Conservation (phyloP, 2,113 vertebrate genomes). For the Nothoprocta pentlandii region DNA sequence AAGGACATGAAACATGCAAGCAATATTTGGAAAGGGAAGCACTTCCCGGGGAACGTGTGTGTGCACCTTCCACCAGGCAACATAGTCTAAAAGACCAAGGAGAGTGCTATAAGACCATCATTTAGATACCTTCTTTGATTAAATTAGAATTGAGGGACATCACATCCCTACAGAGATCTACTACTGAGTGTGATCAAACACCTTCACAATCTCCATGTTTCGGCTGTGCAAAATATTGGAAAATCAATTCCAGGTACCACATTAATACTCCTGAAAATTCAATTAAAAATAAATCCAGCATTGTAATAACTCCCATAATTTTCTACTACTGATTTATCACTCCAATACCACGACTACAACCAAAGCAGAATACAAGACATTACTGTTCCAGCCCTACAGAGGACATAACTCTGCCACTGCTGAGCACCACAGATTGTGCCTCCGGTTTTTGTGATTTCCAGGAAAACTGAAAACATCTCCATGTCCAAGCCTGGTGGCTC, state of each 20-base stretch:
- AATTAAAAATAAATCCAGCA: not conserved
- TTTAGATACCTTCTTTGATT: not conserved
- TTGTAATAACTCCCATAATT: not conserved
- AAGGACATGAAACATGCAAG: not conserved
- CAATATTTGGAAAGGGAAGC: not conserved
- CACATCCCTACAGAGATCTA: not conserved
- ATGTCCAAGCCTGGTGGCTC: not conserved
- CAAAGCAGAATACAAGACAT: not conserved
- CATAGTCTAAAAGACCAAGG: accelerated
- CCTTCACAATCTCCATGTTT: not conserved
- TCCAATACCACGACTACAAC: not conserved
- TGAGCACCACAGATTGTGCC: not conserved
- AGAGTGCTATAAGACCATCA: not conserved
- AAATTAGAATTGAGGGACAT: not conserved
- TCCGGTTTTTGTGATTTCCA: not conserved
- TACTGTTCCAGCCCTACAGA: not conserved
- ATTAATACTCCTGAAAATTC: not conserved
- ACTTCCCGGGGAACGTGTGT: not conserved
- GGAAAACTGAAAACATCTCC: not conserved
- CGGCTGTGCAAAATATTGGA: not conserved
- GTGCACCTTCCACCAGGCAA: not conserved
- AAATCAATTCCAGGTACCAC: not conserved
- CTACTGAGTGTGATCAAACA: not conserved
- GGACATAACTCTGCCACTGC: not conserved
- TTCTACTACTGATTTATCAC: not conserved